Percentiles rank a stretch among this genome's conserved stretches.
phyloP scores from a whole-genome alignment of 2,797 vertebrate species.

The Rhyacichthys aspro region DNA sequence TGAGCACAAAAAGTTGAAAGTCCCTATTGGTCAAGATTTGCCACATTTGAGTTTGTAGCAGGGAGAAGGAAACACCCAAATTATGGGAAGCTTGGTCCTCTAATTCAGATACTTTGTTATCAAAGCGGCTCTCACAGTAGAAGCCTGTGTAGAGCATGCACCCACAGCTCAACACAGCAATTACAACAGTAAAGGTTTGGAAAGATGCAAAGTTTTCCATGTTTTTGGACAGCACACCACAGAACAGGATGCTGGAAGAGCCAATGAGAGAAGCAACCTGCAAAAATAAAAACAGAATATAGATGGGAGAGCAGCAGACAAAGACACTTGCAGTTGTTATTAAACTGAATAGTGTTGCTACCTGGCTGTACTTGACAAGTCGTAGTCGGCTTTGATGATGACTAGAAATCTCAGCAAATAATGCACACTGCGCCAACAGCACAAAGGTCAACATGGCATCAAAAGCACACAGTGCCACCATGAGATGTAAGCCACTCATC shows the following conservation, averaged over 20 bases:
- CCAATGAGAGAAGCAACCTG: conserved; percentile 83
- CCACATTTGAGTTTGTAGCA: conserved; percentile 76
- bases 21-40: conserved; percentile 87
- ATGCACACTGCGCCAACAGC: conserved; percentile 86
- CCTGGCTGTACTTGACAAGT: conserved; percentile 88
- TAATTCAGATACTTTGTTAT: conserved; percentile 50
- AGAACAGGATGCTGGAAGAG: conserved; percentile 87
- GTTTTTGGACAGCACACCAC: conserved; percentile 86
- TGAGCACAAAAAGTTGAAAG: conserved; percentile 85
- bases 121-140: conserved; percentile 79
- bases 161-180: conserved; percentile 77
- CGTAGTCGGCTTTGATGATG: conserved; percentile 80
- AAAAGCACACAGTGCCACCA: conserved; percentile 85
- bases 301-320: not conserved
- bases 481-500: conserved; percentile 87
- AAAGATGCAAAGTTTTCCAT: conserved; percentile 86
- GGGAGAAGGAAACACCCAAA: conserved; percentile 71
- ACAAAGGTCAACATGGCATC: conserved; percentile 87
- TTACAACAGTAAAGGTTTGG: conserved; percentile 76
- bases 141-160: conserved; percentile 88
- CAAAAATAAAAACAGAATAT: conserved; percentile 5
- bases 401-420: conserved; percentile 86
- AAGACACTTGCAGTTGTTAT: too few species aligned
- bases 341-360: conserved; percentile 14
- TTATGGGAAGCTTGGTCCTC: conserved; percentile 26